A percentile compares a stretch with the other conserved stretches of the same genome.
These are phyloP conservation scores for Andrena hattorfiana DNA, from an alignment of 2,888 invertebrate species.

Conservation along the genomic window DNA sequence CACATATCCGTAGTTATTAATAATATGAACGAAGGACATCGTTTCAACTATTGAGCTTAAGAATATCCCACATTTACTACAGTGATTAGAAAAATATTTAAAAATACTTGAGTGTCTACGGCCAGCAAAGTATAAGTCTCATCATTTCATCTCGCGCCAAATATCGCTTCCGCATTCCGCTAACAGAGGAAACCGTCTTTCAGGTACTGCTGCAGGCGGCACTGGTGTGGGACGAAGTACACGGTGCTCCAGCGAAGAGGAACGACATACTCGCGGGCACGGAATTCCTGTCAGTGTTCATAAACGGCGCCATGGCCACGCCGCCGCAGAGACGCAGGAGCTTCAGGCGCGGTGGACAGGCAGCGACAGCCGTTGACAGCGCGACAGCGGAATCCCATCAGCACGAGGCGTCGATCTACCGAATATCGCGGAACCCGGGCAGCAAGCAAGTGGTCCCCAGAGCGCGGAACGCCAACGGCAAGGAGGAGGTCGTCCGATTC, in stretches of 20 bases:
- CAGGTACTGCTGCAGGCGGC: slow-evolving; percentile 82
- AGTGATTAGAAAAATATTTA: no score
- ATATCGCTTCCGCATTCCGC: slow-evolving; percentile 16
- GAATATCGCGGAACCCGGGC: slow-evolving; percentile 82
- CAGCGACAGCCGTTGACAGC: slow-evolving; percentile 73
- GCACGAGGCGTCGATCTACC: slow-evolving; percentile 82
- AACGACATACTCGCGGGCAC: slow-evolving; percentile 85
- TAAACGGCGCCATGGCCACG: slow-evolving; percentile 84
- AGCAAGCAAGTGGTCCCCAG: slow-evolving; percentile 63
- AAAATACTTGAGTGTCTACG: no score
- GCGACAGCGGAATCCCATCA: slow-evolving; percentile 81
- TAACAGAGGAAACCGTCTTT: slow-evolving; percentile 52
- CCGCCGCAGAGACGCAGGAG: slow-evolving; percentile 76
- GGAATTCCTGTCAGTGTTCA: slow-evolving; percentile 85
- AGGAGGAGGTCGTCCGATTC: slow-evolving; percentile 77
- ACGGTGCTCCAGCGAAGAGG: slow-evolving; percentile 76
- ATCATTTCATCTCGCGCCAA: no score
- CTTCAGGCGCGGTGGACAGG: slow-evolving; percentile 71
- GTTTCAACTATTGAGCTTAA: no score
- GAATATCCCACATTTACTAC: no score
- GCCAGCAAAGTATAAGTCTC: no score
- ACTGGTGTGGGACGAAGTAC: slow-evolving; percentile 77
- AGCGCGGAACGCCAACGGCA: slow-evolving; percentile 55
- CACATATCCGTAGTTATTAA: no score
- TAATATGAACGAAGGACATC: no score